phyloP scores from a whole-genome alignment of 2,888 invertebrate species.

The Erebia ligea region DNA sequence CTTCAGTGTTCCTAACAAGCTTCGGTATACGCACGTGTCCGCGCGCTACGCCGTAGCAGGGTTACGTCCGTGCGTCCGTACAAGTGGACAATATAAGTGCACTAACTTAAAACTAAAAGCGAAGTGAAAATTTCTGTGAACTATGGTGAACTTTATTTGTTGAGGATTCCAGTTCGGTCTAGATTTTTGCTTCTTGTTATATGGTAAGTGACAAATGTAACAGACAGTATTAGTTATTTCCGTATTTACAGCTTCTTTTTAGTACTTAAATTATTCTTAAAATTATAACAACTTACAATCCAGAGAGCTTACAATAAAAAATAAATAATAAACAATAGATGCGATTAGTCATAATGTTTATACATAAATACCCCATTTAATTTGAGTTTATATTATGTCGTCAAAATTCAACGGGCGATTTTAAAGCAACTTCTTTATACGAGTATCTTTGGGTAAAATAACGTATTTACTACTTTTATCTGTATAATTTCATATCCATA shows the following conservation, averaged over 20 bases:
- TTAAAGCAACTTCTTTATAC: no score
- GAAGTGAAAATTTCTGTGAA: slow-evolving; percentile 40
- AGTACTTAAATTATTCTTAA: background rate
- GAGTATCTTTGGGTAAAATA: no score
- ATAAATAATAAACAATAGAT: no score
- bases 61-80: slow-evolving; percentile 52
- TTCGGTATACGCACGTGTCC: slow-evolving; percentile 67
- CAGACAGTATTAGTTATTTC: background rate
- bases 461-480: no score
- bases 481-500: no score
- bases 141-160: slow-evolving; percentile 57
- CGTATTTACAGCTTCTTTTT: background rate
- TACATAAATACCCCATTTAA: no score
- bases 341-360: no score
- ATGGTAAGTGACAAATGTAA: slow-evolving; percentile 59
- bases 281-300: background rate
- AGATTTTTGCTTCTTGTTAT: slow-evolving; percentile 54
- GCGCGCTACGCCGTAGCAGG: slow-evolving; percentile 60
- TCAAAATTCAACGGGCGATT: no score
- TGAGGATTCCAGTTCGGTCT: slow-evolving; percentile 45
- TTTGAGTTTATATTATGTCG: no score
- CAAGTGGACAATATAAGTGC: slow-evolving; percentile 43
- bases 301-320: no score
- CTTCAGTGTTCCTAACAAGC: slow-evolving; percentile 69
- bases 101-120: slow-evolving; percentile 42